These are phyloP conservation scores for Rhinopomastus cyanomelas DNA, from an alignment of 2,113 vertebrate species.

Conservation along the genomic window DNA sequence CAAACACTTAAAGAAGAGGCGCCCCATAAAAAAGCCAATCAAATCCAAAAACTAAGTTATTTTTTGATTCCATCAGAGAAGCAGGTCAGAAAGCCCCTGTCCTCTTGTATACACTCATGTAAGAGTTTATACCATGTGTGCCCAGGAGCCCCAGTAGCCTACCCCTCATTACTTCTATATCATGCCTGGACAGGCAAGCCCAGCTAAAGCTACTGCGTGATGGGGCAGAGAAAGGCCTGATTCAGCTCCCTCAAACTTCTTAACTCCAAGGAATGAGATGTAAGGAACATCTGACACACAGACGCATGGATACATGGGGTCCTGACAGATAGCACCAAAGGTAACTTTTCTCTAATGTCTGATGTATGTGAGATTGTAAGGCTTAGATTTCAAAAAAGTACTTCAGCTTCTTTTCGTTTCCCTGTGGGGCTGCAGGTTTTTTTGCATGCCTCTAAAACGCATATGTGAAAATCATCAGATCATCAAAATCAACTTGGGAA, in stretches of 20 bases:
- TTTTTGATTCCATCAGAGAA: not conserved
- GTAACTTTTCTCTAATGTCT: not conserved
- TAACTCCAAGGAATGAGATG: not conserved
- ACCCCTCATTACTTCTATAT: accelerated
- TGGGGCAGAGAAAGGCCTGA: not conserved
- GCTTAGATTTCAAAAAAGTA: not conserved
- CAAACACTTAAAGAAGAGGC: not conserved
- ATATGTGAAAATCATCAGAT: not conserved
- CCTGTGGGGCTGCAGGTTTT: not conserved
- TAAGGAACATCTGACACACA: not conserved
- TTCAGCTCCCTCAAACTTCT: not conserved
- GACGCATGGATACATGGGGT: not conserved
- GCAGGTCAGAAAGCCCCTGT: not conserved
- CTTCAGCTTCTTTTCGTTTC: not conserved
- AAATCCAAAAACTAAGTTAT: not conserved
- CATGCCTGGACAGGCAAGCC: not conserved
- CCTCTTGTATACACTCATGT: not conserved
- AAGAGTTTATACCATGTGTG: not conserved
- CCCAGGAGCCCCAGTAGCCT: not conserved
- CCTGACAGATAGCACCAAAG: not conserved
- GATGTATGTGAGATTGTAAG: not conserved
- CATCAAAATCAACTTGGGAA: not conserved
- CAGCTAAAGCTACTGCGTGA: not conserved
- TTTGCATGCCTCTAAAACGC: not conserved
- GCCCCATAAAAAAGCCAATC: not conserved